Percentiles rank a stretch among this genome's conserved stretches.
Conservation (phyloP, 2,797 vertebrate genomes). For the Uromys caudimaculatus region DNA sequence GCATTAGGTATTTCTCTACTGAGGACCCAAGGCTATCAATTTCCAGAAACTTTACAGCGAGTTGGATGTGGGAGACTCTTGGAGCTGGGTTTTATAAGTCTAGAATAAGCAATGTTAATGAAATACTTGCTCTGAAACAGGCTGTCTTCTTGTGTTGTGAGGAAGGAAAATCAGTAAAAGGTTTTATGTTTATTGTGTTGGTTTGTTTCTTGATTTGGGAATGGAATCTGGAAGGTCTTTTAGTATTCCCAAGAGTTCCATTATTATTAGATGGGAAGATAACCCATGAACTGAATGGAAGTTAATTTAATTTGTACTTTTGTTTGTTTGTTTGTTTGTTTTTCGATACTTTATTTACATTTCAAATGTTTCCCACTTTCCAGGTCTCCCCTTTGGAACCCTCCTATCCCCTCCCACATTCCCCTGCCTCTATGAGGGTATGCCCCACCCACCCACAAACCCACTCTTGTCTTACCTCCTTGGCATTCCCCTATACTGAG, state of each 20-base stretch:
- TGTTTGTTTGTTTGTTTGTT: no score
- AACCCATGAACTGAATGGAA: not conserved
- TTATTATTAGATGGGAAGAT: not conserved
- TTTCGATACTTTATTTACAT: no score
- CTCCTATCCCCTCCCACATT: no score
- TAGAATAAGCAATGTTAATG: not conserved
- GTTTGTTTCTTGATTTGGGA: constrained; percentile 17
- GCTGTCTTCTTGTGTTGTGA: not conserved
- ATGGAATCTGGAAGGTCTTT: not conserved
- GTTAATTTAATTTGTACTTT: not conserved
- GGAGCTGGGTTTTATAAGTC: not conserved
- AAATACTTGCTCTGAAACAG: accelerated
- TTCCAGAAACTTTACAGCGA: not conserved
- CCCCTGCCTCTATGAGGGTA: no score
- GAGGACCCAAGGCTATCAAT: not conserved
- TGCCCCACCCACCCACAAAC: no score
- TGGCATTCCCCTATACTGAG: no score
- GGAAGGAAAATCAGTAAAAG: not conserved
- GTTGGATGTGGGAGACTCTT: not conserved
- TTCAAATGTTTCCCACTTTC: no score
- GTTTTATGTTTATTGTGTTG: not conserved
- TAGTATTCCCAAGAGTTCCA: not conserved
- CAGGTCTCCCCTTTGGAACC: no score
- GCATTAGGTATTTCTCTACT: not conserved
- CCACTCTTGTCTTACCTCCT: no score